Evolutionary conservation across 2,113 vertebrate species (phyloP).

Genomic region (Nycticorax nycticorax): DNA sequence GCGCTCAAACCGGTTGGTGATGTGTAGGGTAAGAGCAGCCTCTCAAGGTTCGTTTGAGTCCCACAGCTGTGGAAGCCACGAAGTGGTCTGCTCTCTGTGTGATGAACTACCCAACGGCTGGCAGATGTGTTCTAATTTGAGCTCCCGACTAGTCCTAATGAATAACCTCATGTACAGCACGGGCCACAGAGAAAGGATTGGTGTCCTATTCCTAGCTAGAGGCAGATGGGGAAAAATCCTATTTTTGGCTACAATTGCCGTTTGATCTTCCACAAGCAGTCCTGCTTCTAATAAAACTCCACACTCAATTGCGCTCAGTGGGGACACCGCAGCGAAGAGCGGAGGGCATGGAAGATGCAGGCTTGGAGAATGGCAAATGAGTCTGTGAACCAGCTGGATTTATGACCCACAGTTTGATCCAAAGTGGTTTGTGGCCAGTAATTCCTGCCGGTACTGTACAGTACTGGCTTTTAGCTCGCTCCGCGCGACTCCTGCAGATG

Average conservation of each 20-base stretch:
- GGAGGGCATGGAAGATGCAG: slow-evolving; percentile 20
- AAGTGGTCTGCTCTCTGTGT: background rate
- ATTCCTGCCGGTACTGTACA: background rate
- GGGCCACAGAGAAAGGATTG: background rate
- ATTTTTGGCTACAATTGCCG: slow-evolving; percentile 39
- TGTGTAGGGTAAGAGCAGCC: background rate
- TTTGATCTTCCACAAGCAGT: slow-evolving; percentile 63
- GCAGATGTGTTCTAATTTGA: slow-evolving; percentile 45
- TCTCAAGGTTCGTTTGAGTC: background rate
- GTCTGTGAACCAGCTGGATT: slow-evolving; percentile 45
- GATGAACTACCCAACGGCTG: slow-evolving; percentile 6
- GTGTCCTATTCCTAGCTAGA: slow-evolving; percentile 52
- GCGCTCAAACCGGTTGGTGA: background rate
- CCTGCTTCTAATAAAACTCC: slow-evolving; percentile 50
- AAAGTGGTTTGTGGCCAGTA: slow-evolving; percentile 26
- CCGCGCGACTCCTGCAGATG: background rate
- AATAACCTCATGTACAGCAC: slow-evolving; percentile 38
- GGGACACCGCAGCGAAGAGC: background rate
- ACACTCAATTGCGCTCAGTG: slow-evolving; percentile 12
- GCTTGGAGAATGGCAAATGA: slow-evolving; percentile 41
- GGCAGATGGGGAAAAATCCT: slow-evolving; percentile 52
- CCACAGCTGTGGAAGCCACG: background rate
- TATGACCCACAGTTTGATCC: slow-evolving; percentile 34
- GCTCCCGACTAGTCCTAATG: slow-evolving; percentile 24
- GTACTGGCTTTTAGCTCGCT: background rate